Evolutionary conservation across 1,140 invertebrate genomes (phyloP), one percentile per base, ranked within the genome.

Genomic region (Cotesia typhae): DNA sequence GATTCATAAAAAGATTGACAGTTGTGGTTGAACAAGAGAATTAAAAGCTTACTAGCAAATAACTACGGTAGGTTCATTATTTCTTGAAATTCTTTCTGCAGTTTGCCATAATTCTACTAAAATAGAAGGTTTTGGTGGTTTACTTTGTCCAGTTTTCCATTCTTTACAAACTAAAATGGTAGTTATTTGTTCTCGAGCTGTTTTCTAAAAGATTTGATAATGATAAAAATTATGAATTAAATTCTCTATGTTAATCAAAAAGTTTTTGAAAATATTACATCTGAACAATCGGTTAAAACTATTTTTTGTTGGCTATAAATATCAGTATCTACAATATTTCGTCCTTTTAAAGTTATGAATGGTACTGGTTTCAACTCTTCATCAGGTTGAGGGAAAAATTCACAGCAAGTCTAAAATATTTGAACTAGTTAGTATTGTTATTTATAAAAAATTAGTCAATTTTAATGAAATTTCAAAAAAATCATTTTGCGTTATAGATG

Each of bases 51-150:
- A 81, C 79, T 80, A 73, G 79, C 79, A 81, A 17, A 81, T 53
- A 5, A 74, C 71, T 3, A 77, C 71, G 0, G 74, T 76, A 5
- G 78, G 77, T 14, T 74, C 76, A 0, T 76, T 74, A 36, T 67
- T 67, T 60, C 76, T 77, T 0, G 74, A 51, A 20, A 80, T 79
- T 73, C 67, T 77, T 14, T 79, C 76, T 9, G 78, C 63, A 4
- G 74, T 67, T 72, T 79, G 75, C 79, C 80, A 80, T 28, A 81
- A 52, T 2, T 75, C 70, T 4, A 80, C 75, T 36, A 81, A 67
- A 2, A 60, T 59, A 9, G 74, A 69, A 12, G 67, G 72, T 4
- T 67, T 20, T 5, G 79, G 80, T 10, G 72, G 12, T 69, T 74
- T 67, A 65, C 78, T 47, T 60, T 41, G 70, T 0, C 76, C 76